Base-by-base conservation (phyloP, 2,888 invertebrate genomes). In the Orchesellides sinensis region DNA sequence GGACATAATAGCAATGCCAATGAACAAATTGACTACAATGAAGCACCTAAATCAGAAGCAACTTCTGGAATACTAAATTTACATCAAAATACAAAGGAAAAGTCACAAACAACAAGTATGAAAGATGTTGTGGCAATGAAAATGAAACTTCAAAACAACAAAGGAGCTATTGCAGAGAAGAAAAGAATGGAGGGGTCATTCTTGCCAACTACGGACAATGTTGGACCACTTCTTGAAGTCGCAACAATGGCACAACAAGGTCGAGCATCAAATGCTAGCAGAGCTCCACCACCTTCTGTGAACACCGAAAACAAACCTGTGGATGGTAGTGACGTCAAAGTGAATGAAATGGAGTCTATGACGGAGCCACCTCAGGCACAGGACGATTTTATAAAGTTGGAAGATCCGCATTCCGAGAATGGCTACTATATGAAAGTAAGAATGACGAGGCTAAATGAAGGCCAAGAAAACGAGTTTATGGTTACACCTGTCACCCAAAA, bases 371-470 rank as follows among this genome's bases (percentile, higher is more conserved):
- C 40, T n/a, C 2, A 40, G 10, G n/a, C 10, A 8, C 40, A 40
- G 4, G 40, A 40, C n/a, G 40, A 40, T 8, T 14, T 32, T 10
- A 32, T 1, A n/a, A n/a, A n/a, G n/a, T n/a, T n/a, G n/a, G n/a
- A 56, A 6, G 70, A 56, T 4, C 14, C 32, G 19, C 27, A 59
- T 21, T 59, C 59, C 27, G 74, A 65, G 12, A 23, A 65, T n/a
- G 74, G 74, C 8, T 74, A 65, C 19, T 52, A 14, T 23, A 66
- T 77, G 75, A 77, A 68, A 77, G 75, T 77, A 10, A 27, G 21
- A 45, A 56, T 77, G 29, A 23, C 66, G 0, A n/a, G 75, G 29
- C 29, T 77, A n/a, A 68, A 68, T 17, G 68, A 56, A 45, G 75
- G 66, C 27, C 75, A 66, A 10, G 75, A 56, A 0, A 77, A 52